Conservation (phyloP, 2,888 invertebrate genomes). For the Acanthosoma haemorrhoidale region DNA sequence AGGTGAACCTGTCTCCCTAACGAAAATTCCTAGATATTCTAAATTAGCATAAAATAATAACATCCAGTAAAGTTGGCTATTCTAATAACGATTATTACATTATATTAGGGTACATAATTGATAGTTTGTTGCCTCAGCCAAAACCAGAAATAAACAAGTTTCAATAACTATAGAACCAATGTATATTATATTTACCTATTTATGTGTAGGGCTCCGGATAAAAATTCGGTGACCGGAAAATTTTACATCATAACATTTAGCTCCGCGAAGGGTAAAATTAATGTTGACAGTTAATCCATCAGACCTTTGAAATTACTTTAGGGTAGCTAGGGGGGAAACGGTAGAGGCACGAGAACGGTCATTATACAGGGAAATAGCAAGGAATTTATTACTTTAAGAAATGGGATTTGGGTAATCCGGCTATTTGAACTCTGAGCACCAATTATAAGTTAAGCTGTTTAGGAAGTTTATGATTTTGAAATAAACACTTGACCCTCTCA, state of each 20-base stretch:
- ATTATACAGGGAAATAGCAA: conserved; percentile 3
- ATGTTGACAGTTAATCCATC: neutral
- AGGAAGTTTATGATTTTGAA: conserved; percentile 12
- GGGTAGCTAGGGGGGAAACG: neutral
- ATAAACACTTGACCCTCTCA: neutral
- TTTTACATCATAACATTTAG: neutral
- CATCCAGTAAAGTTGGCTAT: no score
- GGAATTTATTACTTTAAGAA: conserved; percentile 19
- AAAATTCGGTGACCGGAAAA: no score
- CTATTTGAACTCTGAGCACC: conserved; percentile 1
- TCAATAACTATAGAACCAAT: no score
- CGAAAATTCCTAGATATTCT: no score
- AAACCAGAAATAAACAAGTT: no score
- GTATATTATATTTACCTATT: no score
- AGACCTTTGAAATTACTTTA: neutral
- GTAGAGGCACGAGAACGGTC: neutral
- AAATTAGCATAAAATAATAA: no score
- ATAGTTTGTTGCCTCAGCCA: no score
- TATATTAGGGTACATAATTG: no score
- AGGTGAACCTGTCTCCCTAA: no score
- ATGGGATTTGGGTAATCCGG: conserved; percentile 12
- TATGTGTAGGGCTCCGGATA: no score
- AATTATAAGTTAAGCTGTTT: conserved; percentile 13
- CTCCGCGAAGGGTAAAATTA: neutral
- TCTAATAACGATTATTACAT: no score